Evolutionary conservation across 2,888 invertebrate genomes (phyloP), one percentile per base, ranked within the genome.

Genomic region (Troides oblongomaculatus): DNA sequence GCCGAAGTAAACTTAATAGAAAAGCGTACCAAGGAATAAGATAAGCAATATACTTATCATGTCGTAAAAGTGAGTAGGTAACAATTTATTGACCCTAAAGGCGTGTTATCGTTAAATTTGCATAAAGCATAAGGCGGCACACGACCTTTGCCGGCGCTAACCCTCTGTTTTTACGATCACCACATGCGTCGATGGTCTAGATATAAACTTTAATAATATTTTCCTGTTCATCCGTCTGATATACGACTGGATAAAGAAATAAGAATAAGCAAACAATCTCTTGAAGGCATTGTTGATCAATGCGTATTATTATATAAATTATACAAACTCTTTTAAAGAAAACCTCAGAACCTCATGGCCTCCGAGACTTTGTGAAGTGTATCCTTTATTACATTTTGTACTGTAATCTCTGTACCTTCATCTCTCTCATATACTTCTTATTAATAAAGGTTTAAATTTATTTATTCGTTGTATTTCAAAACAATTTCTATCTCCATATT

Each of bases 61-160:
- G 84, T 86, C 89, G 82, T 90, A 90, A 90, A 90, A 83, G 77
- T 84, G 84, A 87, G 89, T 83, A 86, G 85, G 89, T 87, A 89
- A 87, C 87, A 88, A 86, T 92, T 90, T 90, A 92, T 90, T 89
- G 90, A 88, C 89, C 86, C 89, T 90, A 86, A 90, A 89, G 84
- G 82, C 85, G 80, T 85, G 88, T 90, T 91, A 90, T 90, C 90
- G 87, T 89, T 82, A 87, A 84, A 91, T 91, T 91, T 89, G 89
- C 90, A 91, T 91, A 87, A 83, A 85, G 84, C 83, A 77, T 79
- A 79, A 78, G 81, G 82, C 81, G 81, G 72, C 72, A 69, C 71
- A 76, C 76, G 81, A 86, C 84, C 79, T 82, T 78, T 78, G 75
- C 78, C 77, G 78, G 72, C 76, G 80, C 83, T 85, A 84, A 85